Evolutionary conservation across 2,797 vertebrate genomes (phyloP).

Genomic region (Moxostoma hubbsi): DNA sequence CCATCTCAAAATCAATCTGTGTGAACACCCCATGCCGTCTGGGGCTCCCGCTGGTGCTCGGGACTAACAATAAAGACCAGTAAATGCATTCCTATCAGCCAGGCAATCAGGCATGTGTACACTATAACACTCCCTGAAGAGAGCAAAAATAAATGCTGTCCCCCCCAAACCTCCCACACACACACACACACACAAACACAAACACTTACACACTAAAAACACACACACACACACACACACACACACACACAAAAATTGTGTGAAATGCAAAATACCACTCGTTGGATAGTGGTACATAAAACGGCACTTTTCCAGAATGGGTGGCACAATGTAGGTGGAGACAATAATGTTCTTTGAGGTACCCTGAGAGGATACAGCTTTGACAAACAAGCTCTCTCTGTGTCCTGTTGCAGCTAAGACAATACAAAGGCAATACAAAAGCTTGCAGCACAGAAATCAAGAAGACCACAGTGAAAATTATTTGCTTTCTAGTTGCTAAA

Average conservation of each 20-base stretch:
- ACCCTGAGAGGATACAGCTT: conserved; percentile 16
- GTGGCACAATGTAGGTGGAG: conserved; percentile 37
- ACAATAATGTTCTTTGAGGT: background rate
- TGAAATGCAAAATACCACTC: conserved; percentile 50
- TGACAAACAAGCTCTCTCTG: conserved; percentile 34
- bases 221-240: background rate
- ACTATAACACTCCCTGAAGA: conserved; percentile 59
- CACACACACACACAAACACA: conserved; percentile 2
- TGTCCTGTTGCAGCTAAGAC: conserved; percentile 42
- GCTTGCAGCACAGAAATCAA: conserved; percentile 50
- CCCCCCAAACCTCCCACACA: background rate
- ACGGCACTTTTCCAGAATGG: conserved; percentile 47
- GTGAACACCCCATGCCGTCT: conserved; percentile 48
- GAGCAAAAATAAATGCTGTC: conserved; percentile 55
- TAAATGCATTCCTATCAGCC: conserved; percentile 56
- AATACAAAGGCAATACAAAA: conserved; percentile 43
- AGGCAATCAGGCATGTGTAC: conserved; percentile 54
- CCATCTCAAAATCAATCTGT: conserved; percentile 53
- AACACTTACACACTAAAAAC: too few relatives aligned
- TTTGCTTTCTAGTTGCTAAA: conserved; percentile 51
- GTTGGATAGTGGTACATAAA: conserved; percentile 40
- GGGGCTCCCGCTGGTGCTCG: conserved; percentile 47
- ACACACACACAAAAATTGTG: conserved; percentile 47
- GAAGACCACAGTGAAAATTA: conserved; percentile 49
- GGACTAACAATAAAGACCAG: conserved; percentile 55